Base-by-base conservation (phyloP, 2,888 invertebrate genomes). In the Rhaphigaster nebulosa region DNA sequence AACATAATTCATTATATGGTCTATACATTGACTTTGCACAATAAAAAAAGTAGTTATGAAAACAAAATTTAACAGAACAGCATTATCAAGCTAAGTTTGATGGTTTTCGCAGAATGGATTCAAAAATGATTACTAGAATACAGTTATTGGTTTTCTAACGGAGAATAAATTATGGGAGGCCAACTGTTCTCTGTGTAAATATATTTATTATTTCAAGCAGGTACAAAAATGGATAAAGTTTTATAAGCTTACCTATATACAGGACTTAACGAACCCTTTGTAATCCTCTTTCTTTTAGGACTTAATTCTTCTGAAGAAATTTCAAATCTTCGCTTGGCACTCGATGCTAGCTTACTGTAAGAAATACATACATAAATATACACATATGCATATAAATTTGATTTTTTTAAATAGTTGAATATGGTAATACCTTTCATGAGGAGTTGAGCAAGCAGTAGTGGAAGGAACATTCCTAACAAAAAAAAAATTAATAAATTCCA, bases 371-470 rank as follows among this genome's bases (percentile, higher is more conserved):
- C 1, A 23, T 20, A 29, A 29, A 60, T 13, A 4, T 70, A 70
- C 20, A 76, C 34, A 29, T n/a, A 29, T 13, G 15, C 15, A 65
- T 76, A 1, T 38, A 8, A 6, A 76, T n/a, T n/a, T 29, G 18
- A 4, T 65, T 65, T 29, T 38, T 38, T 38, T 76, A 38, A 76
- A 65, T 15, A 0, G 13, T 41, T 45, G n/a, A 80, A 45, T 41
- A 10, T n/a, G 13, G 0, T 1, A 45, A n/a, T 45, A 84, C 84
- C 84, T 84, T 50, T 41, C 45, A 45, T 84, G 84, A 15, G 84
- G 84, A 84, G 84, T 84, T 4, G 84, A 84, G 38, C 84, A 84
- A 45, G 84, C 84, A 38, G 84, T 84, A 10, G 45, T 84, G n/a
- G n/a, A 84, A 84, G 84, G 84, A 38, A 84, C 84, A 84, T 84